Evolutionary conservation across 2,888 invertebrate genomes (phyloP).

Genomic region (Sinodicranocentrus sp.): DNA sequence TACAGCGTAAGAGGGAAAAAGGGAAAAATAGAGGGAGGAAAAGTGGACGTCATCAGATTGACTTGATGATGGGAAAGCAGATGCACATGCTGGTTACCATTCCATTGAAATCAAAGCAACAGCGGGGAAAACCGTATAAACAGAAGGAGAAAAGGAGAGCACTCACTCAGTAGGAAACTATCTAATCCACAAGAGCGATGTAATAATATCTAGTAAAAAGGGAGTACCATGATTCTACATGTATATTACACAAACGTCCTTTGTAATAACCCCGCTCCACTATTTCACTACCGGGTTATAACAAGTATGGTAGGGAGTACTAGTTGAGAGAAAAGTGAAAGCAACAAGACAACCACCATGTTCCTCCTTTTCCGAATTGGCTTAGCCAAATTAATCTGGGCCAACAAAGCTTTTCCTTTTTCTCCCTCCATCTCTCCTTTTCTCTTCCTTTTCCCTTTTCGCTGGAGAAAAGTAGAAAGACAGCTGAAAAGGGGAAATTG

Average conservation of each 20-base stretch:
- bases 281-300: no score
- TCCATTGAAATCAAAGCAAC: constrained; percentile 54
- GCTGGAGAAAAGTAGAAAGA: constrained; percentile 36
- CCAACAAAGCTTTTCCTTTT: constrained; percentile 43
- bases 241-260: no score
- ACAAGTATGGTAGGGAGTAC: no score
- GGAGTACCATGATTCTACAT: no score
- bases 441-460: constrained; percentile 12
- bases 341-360: constrained; percentile 56
- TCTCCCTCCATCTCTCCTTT: neutral
- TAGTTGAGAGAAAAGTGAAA: constrained; percentile 30
- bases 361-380: constrained; percentile 55
- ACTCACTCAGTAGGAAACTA: neutral
- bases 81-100: constrained; percentile 29
- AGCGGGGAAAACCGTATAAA: constrained; percentile 30
- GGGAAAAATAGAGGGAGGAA: constrained; percentile 14
- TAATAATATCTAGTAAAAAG: no score
- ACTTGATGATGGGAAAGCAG: constrained; percentile 58
- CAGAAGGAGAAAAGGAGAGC: neutral
- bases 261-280: no score
- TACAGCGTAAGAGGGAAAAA: neutral
- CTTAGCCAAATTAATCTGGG: constrained; percentile 65
- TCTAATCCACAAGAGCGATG: constrained; percentile 5
- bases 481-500: constrained; percentile 63
- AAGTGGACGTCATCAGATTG: constrained; percentile 57